These are phyloP conservation scores for Chloroceryle aenea DNA, from an alignment of 2,113 vertebrate genomes.

Conservation along the genomic window DNA sequence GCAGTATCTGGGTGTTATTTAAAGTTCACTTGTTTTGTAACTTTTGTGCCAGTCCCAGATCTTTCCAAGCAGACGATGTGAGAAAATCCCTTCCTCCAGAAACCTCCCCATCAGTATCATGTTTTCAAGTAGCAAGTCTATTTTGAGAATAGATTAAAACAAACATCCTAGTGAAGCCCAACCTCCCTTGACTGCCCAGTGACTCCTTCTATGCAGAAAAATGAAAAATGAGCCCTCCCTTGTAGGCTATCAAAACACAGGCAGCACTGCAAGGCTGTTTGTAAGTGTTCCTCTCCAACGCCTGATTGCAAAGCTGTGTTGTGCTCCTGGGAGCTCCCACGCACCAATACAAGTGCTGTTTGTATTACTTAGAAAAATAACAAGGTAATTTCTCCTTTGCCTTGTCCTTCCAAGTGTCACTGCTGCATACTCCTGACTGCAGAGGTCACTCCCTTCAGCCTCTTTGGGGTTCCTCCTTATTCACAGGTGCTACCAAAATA, in stretches of 20 bases:
- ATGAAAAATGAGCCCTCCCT: background rate
- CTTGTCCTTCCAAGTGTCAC: conserved; percentile 22
- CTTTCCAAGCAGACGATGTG: background rate
- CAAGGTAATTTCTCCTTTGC: background rate
- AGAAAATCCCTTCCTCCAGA: background rate
- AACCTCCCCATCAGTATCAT: background rate
- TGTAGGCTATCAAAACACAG: background rate
- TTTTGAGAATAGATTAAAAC: background rate
- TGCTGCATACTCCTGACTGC: background rate
- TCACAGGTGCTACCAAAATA: background rate
- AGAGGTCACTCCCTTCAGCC: background rate
- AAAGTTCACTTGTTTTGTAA: background rate
- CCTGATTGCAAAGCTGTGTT: background rate
- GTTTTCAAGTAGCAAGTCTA: background rate
- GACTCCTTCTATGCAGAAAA: background rate
- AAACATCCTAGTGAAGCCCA: background rate
- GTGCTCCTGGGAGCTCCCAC: conserved; percentile 24
- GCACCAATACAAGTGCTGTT: background rate
- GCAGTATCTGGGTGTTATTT: background rate
- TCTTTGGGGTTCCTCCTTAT: background rate
- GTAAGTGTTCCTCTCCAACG: background rate
- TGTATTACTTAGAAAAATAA: conserved; percentile 24
- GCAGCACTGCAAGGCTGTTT: background rate
- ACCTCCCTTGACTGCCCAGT: background rate
- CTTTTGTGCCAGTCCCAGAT: background rate